phyloP scores from a whole-genome alignment of 2,113 vertebrate genomes.

The Galemys pyrenaicus region DNA sequence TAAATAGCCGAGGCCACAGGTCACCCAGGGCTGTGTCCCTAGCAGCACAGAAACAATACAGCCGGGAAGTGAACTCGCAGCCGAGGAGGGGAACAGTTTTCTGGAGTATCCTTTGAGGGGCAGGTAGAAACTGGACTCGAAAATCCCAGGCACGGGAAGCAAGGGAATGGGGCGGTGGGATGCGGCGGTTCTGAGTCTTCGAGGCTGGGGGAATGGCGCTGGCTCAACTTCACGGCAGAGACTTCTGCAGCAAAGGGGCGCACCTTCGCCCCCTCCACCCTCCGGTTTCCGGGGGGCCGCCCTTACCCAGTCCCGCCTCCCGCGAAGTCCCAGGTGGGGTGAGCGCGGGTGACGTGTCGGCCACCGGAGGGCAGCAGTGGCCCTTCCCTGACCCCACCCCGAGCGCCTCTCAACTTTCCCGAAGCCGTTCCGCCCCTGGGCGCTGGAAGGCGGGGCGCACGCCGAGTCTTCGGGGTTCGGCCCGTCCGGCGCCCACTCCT shows the following conservation, averaged over 20 bases:
- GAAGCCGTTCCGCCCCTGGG: neutral
- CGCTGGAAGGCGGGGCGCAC: neutral
- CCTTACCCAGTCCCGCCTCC: neutral
- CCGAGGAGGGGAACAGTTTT: neutral
- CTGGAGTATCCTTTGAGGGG: neutral
- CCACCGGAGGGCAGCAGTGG: slow-evolving; percentile 77
- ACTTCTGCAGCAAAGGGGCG: neutral
- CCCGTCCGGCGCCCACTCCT: neutral
- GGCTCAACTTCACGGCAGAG: neutral
- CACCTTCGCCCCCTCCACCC: neutral
- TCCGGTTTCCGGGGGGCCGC: neutral
- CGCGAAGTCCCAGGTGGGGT: neutral
- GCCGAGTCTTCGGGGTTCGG: neutral
- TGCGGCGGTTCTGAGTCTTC: neutral
- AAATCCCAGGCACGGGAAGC: neutral
- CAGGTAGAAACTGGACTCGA: neutral
- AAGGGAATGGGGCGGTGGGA: neutral
- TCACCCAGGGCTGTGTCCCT: neutral
- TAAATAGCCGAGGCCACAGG: neutral
- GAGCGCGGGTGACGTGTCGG: neutral
- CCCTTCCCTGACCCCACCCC: slow-evolving; percentile 54
- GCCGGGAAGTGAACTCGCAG: neutral
- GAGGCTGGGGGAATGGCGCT: neutral
- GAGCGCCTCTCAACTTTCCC: slow-evolving; percentile 68
- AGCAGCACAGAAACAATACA: neutral